Percentiles rank a stretch among this genome's conserved stretches.
These are phyloP conservation scores for Heliornis fulica DNA, from an alignment of 2,113 vertebrate species.

Conservation along the genomic window DNA sequence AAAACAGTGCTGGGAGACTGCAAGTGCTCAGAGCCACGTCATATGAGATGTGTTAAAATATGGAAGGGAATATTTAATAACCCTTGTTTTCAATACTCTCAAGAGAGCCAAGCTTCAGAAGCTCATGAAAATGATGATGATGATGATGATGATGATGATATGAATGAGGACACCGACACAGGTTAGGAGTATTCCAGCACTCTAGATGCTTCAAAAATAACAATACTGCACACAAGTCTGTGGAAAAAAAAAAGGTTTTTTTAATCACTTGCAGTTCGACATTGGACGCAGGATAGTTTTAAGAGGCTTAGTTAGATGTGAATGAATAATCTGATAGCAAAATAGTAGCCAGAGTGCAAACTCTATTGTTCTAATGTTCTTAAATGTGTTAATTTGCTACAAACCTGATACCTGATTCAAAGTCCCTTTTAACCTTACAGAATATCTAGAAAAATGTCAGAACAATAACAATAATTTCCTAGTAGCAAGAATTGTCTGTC, in stretches of 20 bases:
- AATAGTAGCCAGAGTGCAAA: neutral
- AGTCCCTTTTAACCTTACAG: neutral
- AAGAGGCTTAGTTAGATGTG: neutral
- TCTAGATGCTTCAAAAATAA: neutral
- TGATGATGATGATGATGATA: neutral
- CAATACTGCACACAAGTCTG: neutral
- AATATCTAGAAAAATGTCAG: neutral
- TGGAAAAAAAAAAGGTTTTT: neutral
- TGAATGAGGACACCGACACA: neutral
- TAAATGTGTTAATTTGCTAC: neutral
- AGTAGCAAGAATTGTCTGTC: neutral
- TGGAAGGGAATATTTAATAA: conserved; percentile 70
- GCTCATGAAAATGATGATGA: neutral
- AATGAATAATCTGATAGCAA: neutral
- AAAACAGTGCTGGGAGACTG: conserved; percentile 63
- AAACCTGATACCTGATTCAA: neutral
- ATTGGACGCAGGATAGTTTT: neutral
- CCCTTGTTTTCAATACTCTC: conserved; percentile 41
- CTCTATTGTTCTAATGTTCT: neutral
- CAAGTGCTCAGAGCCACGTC: conserved; percentile 44
- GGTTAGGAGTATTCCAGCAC: conserved; percentile 33
- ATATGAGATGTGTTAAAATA: conserved; percentile 47
- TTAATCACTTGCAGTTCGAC: neutral
- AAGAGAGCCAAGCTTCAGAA: neutral
- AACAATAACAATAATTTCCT: neutral